These are phyloP conservation scores for Hymenopus coronatus DNA, from an alignment of 2,888 invertebrate genomes.

Conservation along the genomic window DNA sequence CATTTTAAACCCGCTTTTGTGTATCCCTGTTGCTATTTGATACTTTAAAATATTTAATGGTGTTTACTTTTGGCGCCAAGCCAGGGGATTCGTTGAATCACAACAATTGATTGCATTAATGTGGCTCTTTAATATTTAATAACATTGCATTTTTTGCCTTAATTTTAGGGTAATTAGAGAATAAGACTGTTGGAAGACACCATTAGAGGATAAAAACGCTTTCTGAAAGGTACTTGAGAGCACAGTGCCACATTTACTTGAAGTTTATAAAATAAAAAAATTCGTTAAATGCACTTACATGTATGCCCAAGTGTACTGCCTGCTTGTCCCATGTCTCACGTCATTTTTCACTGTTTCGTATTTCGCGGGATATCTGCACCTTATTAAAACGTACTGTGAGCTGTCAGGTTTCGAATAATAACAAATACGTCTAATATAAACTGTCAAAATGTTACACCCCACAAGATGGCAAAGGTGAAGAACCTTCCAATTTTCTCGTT, in stretches of 20 bases:
- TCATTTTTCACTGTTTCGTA: conserved; percentile 11
- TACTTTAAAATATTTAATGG: background rate
- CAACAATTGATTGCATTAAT: background rate
- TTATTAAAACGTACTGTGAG: background rate
- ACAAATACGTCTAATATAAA: background rate
- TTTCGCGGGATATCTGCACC: background rate
- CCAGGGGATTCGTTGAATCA: background rate
- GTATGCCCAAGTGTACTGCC: conserved; percentile 30
- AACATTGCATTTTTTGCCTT: background rate
- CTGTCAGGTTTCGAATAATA: background rate
- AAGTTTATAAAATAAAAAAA: background rate
- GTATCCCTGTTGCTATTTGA: background rate
- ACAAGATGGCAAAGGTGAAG: conserved; percentile 14
- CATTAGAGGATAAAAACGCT: background rate
- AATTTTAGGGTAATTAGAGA: background rate
- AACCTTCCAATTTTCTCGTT: conserved; percentile 5
- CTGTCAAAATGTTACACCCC: conserved; percentile 15
- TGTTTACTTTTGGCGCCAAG: background rate
- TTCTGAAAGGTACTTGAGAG: background rate
- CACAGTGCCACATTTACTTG: background rate
- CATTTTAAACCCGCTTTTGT: background rate
- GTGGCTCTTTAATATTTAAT: background rate
- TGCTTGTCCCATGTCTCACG: conserved; percentile 32
- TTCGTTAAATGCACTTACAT: conserved; percentile 22
- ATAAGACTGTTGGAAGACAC: background rate